Base-by-base conservation (phyloP, 2,113 vertebrate species). In the Lates calcarifer region DNA sequence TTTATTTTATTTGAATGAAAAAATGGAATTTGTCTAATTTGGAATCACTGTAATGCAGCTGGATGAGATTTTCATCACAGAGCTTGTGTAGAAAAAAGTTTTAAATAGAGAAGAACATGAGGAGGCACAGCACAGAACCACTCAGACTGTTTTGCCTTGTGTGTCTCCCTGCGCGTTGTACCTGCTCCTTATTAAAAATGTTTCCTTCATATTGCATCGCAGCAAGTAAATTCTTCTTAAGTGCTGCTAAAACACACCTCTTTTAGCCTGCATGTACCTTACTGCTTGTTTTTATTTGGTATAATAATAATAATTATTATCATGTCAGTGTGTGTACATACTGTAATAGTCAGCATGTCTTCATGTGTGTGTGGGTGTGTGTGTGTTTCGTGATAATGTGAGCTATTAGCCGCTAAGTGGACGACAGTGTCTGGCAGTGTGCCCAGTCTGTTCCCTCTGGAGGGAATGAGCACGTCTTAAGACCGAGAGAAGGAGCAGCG, bases 371-470 rank as follows among this genome's bases (percentile, higher is more conserved):
- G 63, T 64, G 77, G 58, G 53, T 39, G 56, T 7, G 39, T 60
- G 63, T 15, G 66, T 56, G 63, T 60, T 63, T 45, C 56, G 74
- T 82, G 89, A 85, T 89, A 84, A 89, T 90, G 85, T 76, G 88
- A 87, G 88, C 90, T 86, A 87, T 93, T 89, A 90, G 81, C 57
- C 0, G 47, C 84, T 91, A 90, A 92, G 83, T 91, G 87, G 87
- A 74, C 72, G 56, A 28, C 43, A 28, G 72, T 39, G 84, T 77
- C 85, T 93, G 93, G 93, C 93, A 82, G 56, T 1, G 13, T 37
- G 86, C 93, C 93, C 90, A 51, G 90, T 58, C 71, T 65, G 71
- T n/a, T 87, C 76, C 90, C 91, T 74, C 84, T 5, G 74, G 85
- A 84, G 85, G 74, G 78, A 60, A 53, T 15, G 53, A 63, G 62